phyloP scores from a whole-genome alignment of 2,113 vertebrate genomes.

The Vulpes ferrilata region DNA sequence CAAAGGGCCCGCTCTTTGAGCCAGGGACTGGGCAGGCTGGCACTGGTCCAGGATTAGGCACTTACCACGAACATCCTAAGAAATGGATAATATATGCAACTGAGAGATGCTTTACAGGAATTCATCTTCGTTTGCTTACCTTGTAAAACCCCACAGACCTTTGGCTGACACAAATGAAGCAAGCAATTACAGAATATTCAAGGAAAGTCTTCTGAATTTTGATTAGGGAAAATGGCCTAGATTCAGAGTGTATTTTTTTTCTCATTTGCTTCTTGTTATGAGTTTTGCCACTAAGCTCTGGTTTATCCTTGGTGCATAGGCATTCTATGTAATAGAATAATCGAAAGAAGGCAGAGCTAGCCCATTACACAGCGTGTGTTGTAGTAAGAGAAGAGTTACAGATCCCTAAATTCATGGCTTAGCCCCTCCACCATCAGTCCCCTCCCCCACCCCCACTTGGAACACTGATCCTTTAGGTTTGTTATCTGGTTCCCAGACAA shows the following conservation, averaged over 20 bases:
- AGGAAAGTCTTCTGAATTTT: background rate
- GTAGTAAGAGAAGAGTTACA: background rate
- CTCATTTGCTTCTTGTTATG: constrained; percentile 32
- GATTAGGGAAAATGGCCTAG: constrained; percentile 18
- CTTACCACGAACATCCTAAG: background rate
- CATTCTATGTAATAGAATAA: background rate
- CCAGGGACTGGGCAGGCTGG: background rate
- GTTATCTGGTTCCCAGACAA: background rate
- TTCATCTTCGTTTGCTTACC: background rate
- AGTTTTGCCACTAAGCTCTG: background rate
- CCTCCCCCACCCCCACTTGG: background rate
- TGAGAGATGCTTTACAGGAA: background rate
- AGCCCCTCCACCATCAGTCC: background rate
- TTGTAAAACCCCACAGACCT: background rate
- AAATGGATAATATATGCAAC: background rate
- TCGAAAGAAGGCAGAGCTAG: background rate
- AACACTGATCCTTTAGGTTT: constrained; percentile 55
- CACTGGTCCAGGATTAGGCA: background rate
- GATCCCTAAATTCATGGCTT: background rate
- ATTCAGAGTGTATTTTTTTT: background rate
- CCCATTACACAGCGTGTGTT: background rate
- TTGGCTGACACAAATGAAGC: background rate
- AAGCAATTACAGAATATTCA: background rate
- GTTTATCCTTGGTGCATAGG: background rate
- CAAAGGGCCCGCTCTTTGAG: rapidly evolving